Conservation (phyloP, 2,113 vertebrate genomes). For the Eubucco bourcierii region DNA sequence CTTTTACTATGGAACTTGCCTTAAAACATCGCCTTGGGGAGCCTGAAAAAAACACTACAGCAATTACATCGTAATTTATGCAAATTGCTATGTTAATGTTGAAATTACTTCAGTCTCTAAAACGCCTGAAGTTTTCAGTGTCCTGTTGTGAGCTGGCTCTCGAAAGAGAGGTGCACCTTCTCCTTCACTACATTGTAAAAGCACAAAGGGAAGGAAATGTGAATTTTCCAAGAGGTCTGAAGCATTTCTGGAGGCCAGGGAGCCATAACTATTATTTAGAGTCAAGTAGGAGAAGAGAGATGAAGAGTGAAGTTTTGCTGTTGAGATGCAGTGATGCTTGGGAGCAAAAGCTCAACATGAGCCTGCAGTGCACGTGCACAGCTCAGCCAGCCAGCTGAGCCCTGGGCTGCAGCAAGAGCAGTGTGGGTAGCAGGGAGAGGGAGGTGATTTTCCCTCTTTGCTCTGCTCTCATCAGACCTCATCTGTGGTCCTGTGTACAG, state of each 20-base stretch:
- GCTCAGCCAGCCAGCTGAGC: too few relatives aligned
- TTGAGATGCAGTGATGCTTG: background rate
- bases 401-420: too few relatives aligned
- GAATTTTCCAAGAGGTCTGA: rapidly evolving
- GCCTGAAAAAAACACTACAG: constrained; percentile 14
- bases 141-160: background rate
- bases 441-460: too few relatives aligned
- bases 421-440: too few relatives aligned
- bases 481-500: too few relatives aligned
- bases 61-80: constrained; percentile 26
- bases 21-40: constrained; percentile 39
- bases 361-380: too few relatives aligned
- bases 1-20: constrained; percentile 13
- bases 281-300: background rate
- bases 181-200: background rate
- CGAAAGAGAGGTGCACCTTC: background rate
- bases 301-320: background rate
- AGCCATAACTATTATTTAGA: rapidly evolving
- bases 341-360: background rate
- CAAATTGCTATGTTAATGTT: constrained; percentile 35
- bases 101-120: constrained; percentile 23
- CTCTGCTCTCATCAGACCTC: too few relatives aligned
- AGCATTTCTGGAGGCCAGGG: background rate
- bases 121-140: background rate
- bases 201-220: background rate